A percentile compares a stretch with the other conserved stretches of the same genome.
These are phyloP conservation scores for Tenodera sinensis DNA, from an alignment of 2,888 invertebrate genomes.

Conservation along the genomic window DNA sequence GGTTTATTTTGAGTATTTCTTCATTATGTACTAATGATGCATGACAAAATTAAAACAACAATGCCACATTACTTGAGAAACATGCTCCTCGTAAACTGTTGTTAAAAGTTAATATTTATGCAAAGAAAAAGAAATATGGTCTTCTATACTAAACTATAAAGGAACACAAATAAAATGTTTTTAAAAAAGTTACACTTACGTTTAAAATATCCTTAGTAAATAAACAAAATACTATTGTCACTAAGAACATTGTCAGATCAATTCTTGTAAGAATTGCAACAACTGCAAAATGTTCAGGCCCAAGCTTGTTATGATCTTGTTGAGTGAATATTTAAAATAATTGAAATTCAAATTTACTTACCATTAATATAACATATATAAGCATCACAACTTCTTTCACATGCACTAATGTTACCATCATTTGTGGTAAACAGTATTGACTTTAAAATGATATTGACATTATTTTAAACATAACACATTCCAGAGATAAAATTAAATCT, in stretches of 20 bases:
- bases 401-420: too few species aligned
- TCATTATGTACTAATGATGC: neutral
- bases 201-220: neutral
- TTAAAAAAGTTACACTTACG: neutral
- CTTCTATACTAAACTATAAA: neutral
- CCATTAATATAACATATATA: too few species aligned
- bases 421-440: too few species aligned
- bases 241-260: neutral
- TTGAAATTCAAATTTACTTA: too few species aligned
- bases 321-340: too few species aligned
- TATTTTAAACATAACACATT: too few species aligned
- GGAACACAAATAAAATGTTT: neutral
- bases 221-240: neutral
- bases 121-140: neutral
- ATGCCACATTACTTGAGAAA: neutral
- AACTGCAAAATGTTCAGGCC: neutral
- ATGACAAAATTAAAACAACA: neutral
- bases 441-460: too few species aligned
- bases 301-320: neutral
- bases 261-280: neutral
- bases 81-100: neutral
- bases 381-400: too few species aligned
- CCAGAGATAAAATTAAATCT: too few species aligned
- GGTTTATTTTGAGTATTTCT: neutral
- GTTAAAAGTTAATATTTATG: neutral